These are phyloP conservation scores for Smittia aterrima DNA, from an alignment of 2,888 invertebrate species.

Conservation along the genomic window DNA sequence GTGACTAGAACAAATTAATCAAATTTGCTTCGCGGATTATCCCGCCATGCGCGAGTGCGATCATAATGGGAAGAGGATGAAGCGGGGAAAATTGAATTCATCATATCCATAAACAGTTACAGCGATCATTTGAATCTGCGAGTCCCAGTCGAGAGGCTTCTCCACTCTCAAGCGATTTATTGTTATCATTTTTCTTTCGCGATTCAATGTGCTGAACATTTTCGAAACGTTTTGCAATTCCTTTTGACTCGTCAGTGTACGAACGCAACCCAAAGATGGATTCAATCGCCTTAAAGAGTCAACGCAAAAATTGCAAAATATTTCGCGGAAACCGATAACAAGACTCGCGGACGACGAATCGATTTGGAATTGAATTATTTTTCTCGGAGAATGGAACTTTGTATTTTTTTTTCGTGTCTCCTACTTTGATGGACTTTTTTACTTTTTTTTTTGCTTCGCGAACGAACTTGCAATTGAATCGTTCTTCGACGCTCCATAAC, in stretches of 20 bases:
- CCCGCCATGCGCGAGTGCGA: not conserved
- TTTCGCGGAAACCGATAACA: constrained; percentile 36
- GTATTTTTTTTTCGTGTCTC: not conserved
- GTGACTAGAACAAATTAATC: constrained; percentile 28
- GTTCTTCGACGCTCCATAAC: not conserved
- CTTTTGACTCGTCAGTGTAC: not conserved
- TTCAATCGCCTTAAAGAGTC: not conserved
- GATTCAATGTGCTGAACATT: not conserved
- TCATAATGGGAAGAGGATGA: not conserved
- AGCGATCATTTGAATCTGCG: not conserved
- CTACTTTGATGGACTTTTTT: constrained; percentile 2
- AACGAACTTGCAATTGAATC: constrained; percentile 1
- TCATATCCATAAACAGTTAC: constrained; percentile 12
- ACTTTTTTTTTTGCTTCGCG: not conserved
- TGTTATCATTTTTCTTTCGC: not conserved
- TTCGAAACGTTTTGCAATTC: not conserved
- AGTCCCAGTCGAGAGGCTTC: not conserved
- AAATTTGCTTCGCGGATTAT: not conserved
- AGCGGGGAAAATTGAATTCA: constrained; percentile 3
- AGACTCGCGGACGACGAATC: not conserved
- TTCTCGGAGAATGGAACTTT: constrained; percentile 1
- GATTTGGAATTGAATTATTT: constrained; percentile 23
- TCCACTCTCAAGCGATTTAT: not conserved
- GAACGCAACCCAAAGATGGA: constrained; percentile 22
- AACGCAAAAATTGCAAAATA: constrained; percentile 12